Evolutionary conservation across 2,797 vertebrate species (phyloP), one percentile per base, ranked within the genome.

Genomic region (Thunnus albacares): DNA sequence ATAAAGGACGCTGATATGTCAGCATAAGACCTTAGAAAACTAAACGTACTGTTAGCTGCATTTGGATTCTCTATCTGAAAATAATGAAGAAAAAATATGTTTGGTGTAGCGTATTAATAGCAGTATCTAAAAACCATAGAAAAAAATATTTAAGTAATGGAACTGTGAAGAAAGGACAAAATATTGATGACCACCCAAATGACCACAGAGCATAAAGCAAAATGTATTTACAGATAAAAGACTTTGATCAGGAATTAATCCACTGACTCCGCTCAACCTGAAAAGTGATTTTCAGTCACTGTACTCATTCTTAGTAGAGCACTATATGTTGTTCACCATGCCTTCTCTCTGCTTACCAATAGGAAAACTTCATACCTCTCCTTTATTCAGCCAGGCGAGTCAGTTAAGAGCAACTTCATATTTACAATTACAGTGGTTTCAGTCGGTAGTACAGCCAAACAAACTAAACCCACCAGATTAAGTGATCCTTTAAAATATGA

Each of bases 1-100:
- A 83, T 63, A 14, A 75, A 72, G 56, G 57, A 73, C 53, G 47
- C 75, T 51, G 7, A 65, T 66, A 75, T 61, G 57, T 71, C 66
- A 71, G 58, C 20, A 35, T 51, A 24, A 70, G 2, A 57, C 22
- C 45, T 26, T 49, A 33, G 13, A 56, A 12, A 33, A 6, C 0
- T n/a, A 43, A 66, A 26, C 45, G 52, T 12, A 17, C 13, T 47
- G 12, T 65, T 47, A 6, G 45, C 20, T 71, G n/a, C 28, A 17
- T 47, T 35, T 60, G 5, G 22, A 51, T 3, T 35, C 78, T 56
- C 5, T 55, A 28, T 52, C 52, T 67, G n/a, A 4, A 67, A 67
- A 65, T 47, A 60, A 26, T n/a, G 10, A 61, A 17, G 13, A 66
- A 17, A 62, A 55, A 5, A 24, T 26, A 38, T 26, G 51, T 45